Evolutionary conservation across 2,113 vertebrate genomes (phyloP).

Genomic region (Lycaon pictus): DNA sequence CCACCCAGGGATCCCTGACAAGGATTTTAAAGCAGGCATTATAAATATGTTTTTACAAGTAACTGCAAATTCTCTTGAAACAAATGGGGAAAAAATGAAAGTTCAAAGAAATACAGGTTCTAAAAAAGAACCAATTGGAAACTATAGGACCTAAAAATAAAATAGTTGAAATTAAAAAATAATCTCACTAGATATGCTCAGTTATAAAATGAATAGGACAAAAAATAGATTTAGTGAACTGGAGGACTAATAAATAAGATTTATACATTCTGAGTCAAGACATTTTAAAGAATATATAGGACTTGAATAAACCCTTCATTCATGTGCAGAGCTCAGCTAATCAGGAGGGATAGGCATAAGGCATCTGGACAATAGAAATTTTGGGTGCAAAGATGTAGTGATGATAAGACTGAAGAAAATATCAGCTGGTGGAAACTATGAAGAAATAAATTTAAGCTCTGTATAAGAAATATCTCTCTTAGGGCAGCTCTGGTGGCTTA

Average conservation of each 20-base stretch:
- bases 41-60: background rate
- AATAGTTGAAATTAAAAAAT: background rate
- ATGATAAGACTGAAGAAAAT: background rate
- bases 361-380: background rate
- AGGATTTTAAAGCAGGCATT: background rate
- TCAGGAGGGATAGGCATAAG: background rate
- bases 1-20: background rate
- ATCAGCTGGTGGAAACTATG: background rate
- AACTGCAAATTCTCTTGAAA: background rate
- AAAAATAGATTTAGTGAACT: background rate
- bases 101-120: background rate
- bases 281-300: background rate
- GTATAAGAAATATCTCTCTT: background rate
- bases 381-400: background rate
- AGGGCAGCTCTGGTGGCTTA: no score
- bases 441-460: background rate
- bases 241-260: background rate
- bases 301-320: background rate
- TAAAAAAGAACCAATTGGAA: background rate
- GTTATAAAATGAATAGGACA: background rate
- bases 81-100: background rate
- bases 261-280: background rate
- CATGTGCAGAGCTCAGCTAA: background rate
- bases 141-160: background rate
- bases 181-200: background rate